These are phyloP conservation scores for Melanchra persicariae DNA, from an alignment of 2,888 invertebrate species.

Conservation along the genomic window DNA sequence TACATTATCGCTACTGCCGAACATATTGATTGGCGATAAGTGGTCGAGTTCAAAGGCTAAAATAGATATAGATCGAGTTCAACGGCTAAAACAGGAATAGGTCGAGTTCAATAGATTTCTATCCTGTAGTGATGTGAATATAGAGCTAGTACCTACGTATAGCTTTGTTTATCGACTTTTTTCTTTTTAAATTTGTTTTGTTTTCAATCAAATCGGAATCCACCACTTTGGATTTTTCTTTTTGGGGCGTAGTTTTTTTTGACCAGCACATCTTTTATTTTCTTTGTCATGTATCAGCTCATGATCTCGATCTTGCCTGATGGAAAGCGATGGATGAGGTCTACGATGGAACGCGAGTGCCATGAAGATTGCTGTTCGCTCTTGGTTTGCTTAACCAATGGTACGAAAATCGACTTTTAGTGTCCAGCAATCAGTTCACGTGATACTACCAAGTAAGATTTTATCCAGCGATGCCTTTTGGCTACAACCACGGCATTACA, in stretches of 20 bases:
- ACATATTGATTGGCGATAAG: slow-evolving; percentile 15
- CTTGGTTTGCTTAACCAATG: background rate
- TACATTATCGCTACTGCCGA: background rate
- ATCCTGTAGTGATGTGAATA: background rate
- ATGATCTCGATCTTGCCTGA: too few species aligned
- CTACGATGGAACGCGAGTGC: background rate
- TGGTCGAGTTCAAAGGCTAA: background rate
- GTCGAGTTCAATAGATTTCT: background rate
- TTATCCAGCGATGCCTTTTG: background rate
- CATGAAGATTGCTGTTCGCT: background rate
- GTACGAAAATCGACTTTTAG: background rate
- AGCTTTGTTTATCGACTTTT: too few species aligned
- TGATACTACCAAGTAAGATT: background rate
- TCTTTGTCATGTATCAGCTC: too few species aligned
- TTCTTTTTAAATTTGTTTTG: too few species aligned
- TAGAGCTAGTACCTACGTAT: too few species aligned
- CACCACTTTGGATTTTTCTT: too few species aligned
- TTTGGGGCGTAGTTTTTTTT: too few species aligned
- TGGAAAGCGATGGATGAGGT: too few species aligned
- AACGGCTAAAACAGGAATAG: background rate
- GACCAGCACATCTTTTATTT: too few species aligned
- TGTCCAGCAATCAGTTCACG: background rate
- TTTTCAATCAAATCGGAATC: too few species aligned
- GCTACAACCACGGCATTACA: background rate
- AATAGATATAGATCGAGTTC: too few species aligned